Percentiles rank a stretch among this genome's conserved stretches.
Evolutionary conservation across 2,797 vertebrate genomes (phyloP).

Genomic region (Coranthus polyacanthus): DNA sequence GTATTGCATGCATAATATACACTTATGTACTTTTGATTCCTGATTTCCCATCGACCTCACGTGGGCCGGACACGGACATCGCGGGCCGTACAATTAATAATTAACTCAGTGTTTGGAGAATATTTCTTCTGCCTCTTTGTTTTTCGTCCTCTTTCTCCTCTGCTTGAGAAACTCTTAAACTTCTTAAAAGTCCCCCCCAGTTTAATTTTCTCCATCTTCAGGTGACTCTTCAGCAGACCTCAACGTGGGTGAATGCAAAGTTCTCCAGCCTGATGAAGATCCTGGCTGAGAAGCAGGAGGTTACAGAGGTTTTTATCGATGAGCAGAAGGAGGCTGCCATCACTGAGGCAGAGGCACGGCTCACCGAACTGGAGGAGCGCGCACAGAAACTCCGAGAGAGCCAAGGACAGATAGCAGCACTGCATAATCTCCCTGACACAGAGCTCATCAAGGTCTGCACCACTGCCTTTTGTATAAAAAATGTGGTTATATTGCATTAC

Average conservation of each 20-base stretch:
- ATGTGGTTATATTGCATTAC: not conserved
- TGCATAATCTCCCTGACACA: conserved; percentile 69
- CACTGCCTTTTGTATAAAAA: too few species aligned
- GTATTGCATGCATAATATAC: too few species aligned
- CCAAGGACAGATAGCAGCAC: conserved; percentile 71
- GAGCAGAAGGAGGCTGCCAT: conserved; percentile 70
- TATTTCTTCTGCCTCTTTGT: too few species aligned
- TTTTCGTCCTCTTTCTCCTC: too few species aligned
- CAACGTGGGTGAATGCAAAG: conserved; percentile 79
- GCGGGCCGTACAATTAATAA: too few species aligned
- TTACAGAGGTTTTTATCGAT: conserved; percentile 69
- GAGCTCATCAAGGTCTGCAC: conserved; percentile 82
- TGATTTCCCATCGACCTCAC: too few species aligned
- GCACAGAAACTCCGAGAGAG: conserved; percentile 68
- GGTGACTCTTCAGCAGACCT: conserved; percentile 84
- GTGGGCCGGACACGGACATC: too few species aligned
- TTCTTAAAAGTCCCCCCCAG: not conserved
- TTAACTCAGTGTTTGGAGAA: too few species aligned
- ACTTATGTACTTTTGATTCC: too few species aligned
- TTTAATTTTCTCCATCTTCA: conserved; percentile 38
- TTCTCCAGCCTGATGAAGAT: conserved; percentile 81
- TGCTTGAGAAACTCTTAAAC: too few species aligned
- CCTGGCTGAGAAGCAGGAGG: conserved; percentile 82
- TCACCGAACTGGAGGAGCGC: conserved; percentile 70
- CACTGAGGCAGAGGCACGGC: conserved; percentile 68